Percentiles rank a stretch among this genome's conserved stretches.
phyloP scores from a whole-genome alignment of 2,888 invertebrate genomes.

The Meghimatium bilineatum region DNA sequence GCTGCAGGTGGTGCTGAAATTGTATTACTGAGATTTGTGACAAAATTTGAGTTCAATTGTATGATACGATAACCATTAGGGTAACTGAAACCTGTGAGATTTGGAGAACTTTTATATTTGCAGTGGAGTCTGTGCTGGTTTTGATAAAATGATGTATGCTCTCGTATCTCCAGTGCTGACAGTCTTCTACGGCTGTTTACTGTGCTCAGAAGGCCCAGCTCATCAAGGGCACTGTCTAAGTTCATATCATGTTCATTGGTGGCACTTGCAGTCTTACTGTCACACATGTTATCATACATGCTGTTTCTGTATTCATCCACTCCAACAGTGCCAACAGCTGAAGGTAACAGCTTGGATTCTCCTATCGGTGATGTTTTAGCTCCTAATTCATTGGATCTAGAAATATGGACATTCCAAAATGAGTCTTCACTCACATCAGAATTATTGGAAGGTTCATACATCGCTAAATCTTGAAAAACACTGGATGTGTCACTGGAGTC shows the following conservation, averaged over 20 bases:
- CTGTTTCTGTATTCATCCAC: neutral
- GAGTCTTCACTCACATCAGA: neutral
- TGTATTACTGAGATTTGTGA: slow-evolving; percentile 15
- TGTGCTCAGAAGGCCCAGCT: slow-evolving; percentile 74
- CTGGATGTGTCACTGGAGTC: neutral
- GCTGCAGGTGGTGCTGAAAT: neutral
- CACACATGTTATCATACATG: neutral
- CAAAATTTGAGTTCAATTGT: slow-evolving; percentile 37
- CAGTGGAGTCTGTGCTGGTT: slow-evolving; percentile 53
- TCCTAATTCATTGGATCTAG: slow-evolving; percentile 13
- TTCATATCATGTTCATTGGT: slow-evolving; percentile 58
- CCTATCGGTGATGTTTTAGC: neutral
- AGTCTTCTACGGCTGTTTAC: slow-evolving; percentile 67
- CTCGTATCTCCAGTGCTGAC: slow-evolving; percentile 10
- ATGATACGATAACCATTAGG: slow-evolving; percentile 33
- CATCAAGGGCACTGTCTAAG: slow-evolving; percentile 71
- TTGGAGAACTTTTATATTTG: slow-evolving; percentile 58
- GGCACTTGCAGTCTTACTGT: neutral
- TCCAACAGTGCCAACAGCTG: neutral
- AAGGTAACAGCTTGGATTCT: neutral
- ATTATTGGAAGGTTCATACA: slow-evolving; percentile 17
- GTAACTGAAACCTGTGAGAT: slow-evolving; percentile 32
- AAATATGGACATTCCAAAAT: slow-evolving; percentile 6
- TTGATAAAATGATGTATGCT: neutral
- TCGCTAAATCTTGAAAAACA: too few species aligned